Evolutionary conservation across 2,797 vertebrate species (phyloP).

Genomic region (Protosalanx chinensis): DNA sequence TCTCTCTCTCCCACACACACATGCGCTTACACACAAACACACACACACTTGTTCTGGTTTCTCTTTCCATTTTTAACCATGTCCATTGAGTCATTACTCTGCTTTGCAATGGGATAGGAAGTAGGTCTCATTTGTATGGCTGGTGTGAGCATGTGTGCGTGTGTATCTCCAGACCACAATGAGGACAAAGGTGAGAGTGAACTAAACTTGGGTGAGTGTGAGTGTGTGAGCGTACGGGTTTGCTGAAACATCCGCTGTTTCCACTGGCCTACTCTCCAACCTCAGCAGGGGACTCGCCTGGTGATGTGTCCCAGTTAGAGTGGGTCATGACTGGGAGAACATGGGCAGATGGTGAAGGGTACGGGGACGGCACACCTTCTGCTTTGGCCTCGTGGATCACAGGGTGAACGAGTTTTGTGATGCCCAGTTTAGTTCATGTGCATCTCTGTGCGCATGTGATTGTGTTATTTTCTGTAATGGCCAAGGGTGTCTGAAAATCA

Average conservation of each 20-base stretch:
- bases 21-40: slow-evolving; percentile 11
- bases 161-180: not conserved
- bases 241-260: slow-evolving; percentile 1
- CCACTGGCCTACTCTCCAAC: slow-evolving; percentile 17
- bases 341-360: slow-evolving; percentile 48
- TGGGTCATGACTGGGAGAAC: slow-evolving; percentile 37
- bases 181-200: not conserved
- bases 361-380: slow-evolving; percentile 43
- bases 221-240: not conserved
- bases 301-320: slow-evolving; percentile 38
- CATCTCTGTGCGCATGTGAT: not conserved
- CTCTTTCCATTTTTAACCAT: not conserved
- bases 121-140: slow-evolving; percentile 44
- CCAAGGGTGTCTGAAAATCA: not conserved
- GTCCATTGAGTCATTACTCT: slow-evolving; percentile 41
- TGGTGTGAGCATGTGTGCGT: slow-evolving; percentile 5
- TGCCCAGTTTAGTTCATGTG: not conserved
- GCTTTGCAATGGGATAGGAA: slow-evolving; percentile 33
- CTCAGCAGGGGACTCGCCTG: slow-evolving; percentile 7
- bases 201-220: not conserved
- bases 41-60: slow-evolving; percentile 12
- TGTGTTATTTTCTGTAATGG: not conserved
- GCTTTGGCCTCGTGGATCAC: slow-evolving; percentile 51
- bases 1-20: slow-evolving; percentile 5
- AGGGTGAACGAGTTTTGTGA: slow-evolving; percentile 24